phyloP scores from a whole-genome alignment of 2,888 invertebrate species.

The Noctua pronuba region DNA sequence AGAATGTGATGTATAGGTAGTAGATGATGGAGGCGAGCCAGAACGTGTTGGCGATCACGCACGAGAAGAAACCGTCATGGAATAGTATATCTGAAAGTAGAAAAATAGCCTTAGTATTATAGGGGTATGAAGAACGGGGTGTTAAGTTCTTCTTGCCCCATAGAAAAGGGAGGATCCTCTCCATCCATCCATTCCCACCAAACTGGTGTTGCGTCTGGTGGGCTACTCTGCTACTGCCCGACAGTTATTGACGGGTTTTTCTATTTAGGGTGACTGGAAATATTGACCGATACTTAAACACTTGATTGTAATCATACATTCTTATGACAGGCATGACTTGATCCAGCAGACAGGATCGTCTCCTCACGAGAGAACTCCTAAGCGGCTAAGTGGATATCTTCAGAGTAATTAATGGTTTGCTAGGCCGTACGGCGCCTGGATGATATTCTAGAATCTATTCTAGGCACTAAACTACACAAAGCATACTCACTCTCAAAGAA shows the following conservation, averaged over 20 bases:
- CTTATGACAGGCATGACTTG: no score
- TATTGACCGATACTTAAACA: no score
- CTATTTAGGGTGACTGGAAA: neutral
- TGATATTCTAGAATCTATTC: neutral
- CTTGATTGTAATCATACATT: no score
- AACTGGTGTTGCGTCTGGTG: neutral
- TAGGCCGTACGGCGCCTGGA: no score
- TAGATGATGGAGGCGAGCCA: constrained; percentile 98
- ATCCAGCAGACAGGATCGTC: no score
- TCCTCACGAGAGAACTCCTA: no score
- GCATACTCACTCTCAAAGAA: constrained; percentile 93
- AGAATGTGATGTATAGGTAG: constrained; percentile 98
- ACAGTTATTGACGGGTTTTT: neutral
- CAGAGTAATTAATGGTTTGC: no score
- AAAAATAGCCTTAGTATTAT: neutral
- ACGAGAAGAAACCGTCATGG: constrained; percentile 94
- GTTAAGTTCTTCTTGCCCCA: neutral
- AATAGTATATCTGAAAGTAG: constrained; percentile 93
- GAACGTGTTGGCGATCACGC: constrained; percentile 97
- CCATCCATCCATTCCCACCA: no score
- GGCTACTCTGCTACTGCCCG: neutral
- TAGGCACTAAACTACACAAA: neutral
- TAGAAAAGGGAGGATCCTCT: neutral
- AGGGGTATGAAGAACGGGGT: neutral
- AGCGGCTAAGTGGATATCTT: no score